Base-by-base conservation (phyloP, 2,888 invertebrate species). In the Cryptus viduatorius region DNA sequence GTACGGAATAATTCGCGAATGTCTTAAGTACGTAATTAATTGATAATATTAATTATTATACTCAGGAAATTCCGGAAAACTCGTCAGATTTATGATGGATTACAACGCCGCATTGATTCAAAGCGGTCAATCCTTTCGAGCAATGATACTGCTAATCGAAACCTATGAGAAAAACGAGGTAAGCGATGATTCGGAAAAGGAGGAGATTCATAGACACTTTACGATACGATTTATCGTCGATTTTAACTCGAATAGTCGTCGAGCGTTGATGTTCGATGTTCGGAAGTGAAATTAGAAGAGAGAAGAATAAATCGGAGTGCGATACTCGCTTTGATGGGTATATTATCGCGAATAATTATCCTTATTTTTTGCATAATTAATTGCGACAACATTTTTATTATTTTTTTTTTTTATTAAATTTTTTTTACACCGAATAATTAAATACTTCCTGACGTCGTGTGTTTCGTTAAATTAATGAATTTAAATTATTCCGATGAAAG, bases 61-160 rank as follows among this genome's bases (percentile, higher is more conserved):
- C 65, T 24, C 31, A 89, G 89, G 83, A 31, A 76, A 85, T 19
- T 84, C 68, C 14, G 81, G 86, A 3, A 91, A 90, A 85, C 82
- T 88, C 10, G 85, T 92, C n/a, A 87, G 90, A 24, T 94, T 93
- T 75, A 82, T 92, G 44, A 86, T 93, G 80, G 91, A 94, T 78
- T 93, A 92, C 48, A 90, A 91, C 0, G 88, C 91, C 2, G 92
- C 93, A 14, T 86, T 94, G 31, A 90, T 93, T 42, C 75, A 88
- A 4, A 90, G 90, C 42, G 89, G 88, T 0, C 93, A 94, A 78
- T 89, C 90, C 29, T 84, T 87, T 31, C 91, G 89, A 56, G 93
- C 93, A 0, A 88, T 92, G 8, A 89, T 89, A 61, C 86, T 91
- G 37, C 88, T 94, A 10, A 80, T 85, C 0, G 82, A 86, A 64